Base-by-base conservation (phyloP, 2,113 vertebrate genomes). In the Noturus placidus region DNA sequence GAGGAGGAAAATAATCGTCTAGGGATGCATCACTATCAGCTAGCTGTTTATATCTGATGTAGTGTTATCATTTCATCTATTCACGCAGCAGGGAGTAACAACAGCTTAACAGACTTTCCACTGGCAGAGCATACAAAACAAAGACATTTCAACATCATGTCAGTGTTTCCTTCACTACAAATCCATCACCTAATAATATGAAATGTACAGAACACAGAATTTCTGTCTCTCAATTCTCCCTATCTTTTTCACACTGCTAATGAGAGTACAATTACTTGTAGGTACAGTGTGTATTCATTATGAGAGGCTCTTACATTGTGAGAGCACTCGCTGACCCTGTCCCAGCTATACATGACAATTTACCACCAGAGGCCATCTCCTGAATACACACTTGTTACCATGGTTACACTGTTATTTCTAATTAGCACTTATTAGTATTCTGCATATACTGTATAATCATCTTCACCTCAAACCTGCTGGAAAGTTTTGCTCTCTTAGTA, bases 231-330 rank as follows among this genome's bases (percentile, higher is more conserved):
- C 6, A 30, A 14, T 56, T 35, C 56, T 33, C 2, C 76, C 59
- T 3, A 19, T 33, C 50, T 11, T 22, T 25, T 50, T 57, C 10
- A 52, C 15, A 30, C 27, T n/a, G 30, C 46, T 35, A 25, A 76
- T 86, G 14, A 67, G 30, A 61, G 19, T 70, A 19, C 54, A 50
- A 52, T 17, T 56, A n/a, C 54, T 42, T 14, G 59, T 25, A 35
- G 19, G 22, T 72, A 56, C 30, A 72, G 82, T 30, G 35, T 54
- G 30, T 85, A 57, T 82, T 42, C 56, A n/a, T 72, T 72, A 79
- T 69, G 35, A 90, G 86, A 88, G 87, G 57, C 84, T 76, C 86
- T 87, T 82, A 86, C 50, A 81, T 54, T n/a, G 20, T 52, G 30
- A 70, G 70, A 35, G 52, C 33, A 35, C 25, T 77, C 54, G 52